These are phyloP conservation scores for Zoanthus sansibaricus DNA, from an alignment of 92 coral and sea anemone genomes.

Conservation along the genomic window DNA sequence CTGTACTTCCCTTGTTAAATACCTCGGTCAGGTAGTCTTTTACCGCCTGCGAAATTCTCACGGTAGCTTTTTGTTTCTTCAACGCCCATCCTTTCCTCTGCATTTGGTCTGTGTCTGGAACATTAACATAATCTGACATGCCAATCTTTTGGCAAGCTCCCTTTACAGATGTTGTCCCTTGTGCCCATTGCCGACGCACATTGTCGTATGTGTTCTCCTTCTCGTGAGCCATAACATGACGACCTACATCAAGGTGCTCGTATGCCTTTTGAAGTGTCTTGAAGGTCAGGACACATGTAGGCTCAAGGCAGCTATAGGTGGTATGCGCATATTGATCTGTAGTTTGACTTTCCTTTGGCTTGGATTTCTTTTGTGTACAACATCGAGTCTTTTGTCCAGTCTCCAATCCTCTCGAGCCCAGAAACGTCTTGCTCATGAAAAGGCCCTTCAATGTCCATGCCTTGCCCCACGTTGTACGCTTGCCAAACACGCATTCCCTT, in stretches of 20 bases:
- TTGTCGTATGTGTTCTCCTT: conserved; percentile 54
- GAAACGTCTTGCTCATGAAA: conserved; percentile 10
- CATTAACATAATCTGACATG: conserved; percentile 36
- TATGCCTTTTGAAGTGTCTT: conserved; percentile 58
- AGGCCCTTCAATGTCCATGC: conserved; percentile 24
- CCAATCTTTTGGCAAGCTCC: conserved; percentile 46
- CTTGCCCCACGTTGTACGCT: conserved; percentile 52
- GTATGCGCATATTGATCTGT: conserved; percentile 10
- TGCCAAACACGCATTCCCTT: conserved; percentile 47
- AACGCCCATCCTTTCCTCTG: conserved; percentile 40
- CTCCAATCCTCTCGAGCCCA: conserved; percentile 53
- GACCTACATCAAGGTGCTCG: conserved; percentile 56
- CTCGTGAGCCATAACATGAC: conserved; percentile 46
- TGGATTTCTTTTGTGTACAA: conserved; percentile 27
- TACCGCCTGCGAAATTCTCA: neutral
- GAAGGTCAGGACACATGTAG: conserved; percentile 57
- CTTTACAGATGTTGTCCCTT: conserved; percentile 38
- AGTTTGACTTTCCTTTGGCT: conserved; percentile 43
- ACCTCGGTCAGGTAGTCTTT: neutral
- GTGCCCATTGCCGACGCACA: conserved; percentile 52
- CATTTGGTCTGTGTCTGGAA: conserved; percentile 19
- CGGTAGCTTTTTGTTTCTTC: conserved; percentile 19
- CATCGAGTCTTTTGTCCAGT: conserved; percentile 16
- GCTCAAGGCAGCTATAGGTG: conserved; percentile 47
- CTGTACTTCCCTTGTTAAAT: conserved; percentile 31